A percentile compares a stretch with the other conserved stretches of the same genome.
Evolutionary conservation across 2,797 vertebrate genomes (phyloP).

Genomic region (Tokudaia muenninki): DNA sequence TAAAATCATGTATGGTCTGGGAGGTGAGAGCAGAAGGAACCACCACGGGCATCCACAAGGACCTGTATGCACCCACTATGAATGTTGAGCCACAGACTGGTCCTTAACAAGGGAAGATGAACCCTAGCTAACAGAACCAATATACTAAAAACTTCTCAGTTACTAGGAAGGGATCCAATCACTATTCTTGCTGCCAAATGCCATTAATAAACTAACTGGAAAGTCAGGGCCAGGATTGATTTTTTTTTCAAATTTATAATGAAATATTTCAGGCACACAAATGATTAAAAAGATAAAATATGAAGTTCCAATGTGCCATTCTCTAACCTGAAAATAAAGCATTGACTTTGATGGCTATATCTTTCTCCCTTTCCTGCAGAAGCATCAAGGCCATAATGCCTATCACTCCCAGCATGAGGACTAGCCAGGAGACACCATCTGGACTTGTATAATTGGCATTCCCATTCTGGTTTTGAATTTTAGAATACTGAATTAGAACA

Average conservation of each 20-base stretch:
- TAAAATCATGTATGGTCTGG: background rate
- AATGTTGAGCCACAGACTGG: background rate
- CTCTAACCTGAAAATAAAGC: background rate
- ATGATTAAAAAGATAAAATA: slow-evolving; percentile 43
- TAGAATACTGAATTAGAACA: background rate
- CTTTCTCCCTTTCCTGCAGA: background rate
- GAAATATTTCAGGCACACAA: slow-evolving; percentile 44
- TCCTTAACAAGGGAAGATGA: background rate
- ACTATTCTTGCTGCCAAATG: background rate
- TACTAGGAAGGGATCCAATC: background rate
- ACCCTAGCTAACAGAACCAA: background rate
- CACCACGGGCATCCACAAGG: background rate
- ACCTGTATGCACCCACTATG: background rate
- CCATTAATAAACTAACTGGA: slow-evolving; percentile 24
- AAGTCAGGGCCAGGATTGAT: slow-evolving; percentile 10
- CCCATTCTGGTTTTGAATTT: background rate
- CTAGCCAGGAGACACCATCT: too few species aligned
- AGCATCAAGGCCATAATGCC: too few species aligned
- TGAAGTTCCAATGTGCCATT: background rate
- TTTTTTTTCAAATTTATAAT: slow-evolving; percentile 31
- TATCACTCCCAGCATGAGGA: too few species aligned
- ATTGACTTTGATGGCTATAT: background rate
- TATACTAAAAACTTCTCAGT: background rate
- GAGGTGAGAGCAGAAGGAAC: background rate
- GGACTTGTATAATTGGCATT: background rate